A percentile compares a stretch with the other conserved stretches of the same genome.
Conservation (phyloP, 2,113 vertebrate genomes). For the Hippocampus mohnikei region DNA sequence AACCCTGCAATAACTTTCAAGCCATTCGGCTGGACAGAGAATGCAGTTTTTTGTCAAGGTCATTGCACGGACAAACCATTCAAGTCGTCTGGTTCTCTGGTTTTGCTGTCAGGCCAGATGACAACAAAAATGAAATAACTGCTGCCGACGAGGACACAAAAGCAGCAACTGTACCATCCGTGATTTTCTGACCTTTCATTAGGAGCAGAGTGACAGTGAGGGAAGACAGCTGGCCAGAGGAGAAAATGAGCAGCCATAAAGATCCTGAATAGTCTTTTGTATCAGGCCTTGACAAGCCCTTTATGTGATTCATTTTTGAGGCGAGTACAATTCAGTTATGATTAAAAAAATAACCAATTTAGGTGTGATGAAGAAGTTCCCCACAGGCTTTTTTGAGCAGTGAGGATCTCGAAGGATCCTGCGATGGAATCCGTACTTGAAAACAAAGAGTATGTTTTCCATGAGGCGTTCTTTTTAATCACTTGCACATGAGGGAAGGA, state of each 20-base stretch:
- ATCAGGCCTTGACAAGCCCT: slow-evolving; percentile 16
- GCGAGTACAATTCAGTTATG: neutral
- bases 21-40: slow-evolving; percentile 25
- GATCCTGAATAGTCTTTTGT: slow-evolving; percentile 62
- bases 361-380: slow-evolving; percentile 28
- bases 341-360: neutral
- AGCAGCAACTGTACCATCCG: slow-evolving; percentile 46
- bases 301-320: neutral
- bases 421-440: slow-evolving; percentile 6
- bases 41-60: slow-evolving; percentile 45
- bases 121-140: slow-evolving; percentile 33
- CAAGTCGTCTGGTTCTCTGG: slow-evolving; percentile 19
- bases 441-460: slow-evolving; percentile 66
- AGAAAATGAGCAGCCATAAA: slow-evolving; percentile 62
- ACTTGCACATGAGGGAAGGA: slow-evolving; percentile 65
- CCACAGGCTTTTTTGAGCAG: slow-evolving; percentile 53
- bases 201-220: slow-evolving; percentile 56
- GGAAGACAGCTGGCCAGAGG: slow-evolving; percentile 49
- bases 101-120: slow-evolving; percentile 39
- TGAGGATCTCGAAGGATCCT: slow-evolving; percentile 21
- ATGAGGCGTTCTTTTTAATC: slow-evolving; percentile 59
- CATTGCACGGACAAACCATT: slow-evolving; percentile 40
- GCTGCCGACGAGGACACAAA: slow-evolving; percentile 41
- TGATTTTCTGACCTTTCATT: slow-evolving; percentile 58
- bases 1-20: slow-evolving; percentile 15